A percentile compares a stretch with the other conserved stretches of the same genome.
Evolutionary conservation across 2,888 invertebrate genomes (phyloP).

Genomic region (Liposcelis brunnea): DNA sequence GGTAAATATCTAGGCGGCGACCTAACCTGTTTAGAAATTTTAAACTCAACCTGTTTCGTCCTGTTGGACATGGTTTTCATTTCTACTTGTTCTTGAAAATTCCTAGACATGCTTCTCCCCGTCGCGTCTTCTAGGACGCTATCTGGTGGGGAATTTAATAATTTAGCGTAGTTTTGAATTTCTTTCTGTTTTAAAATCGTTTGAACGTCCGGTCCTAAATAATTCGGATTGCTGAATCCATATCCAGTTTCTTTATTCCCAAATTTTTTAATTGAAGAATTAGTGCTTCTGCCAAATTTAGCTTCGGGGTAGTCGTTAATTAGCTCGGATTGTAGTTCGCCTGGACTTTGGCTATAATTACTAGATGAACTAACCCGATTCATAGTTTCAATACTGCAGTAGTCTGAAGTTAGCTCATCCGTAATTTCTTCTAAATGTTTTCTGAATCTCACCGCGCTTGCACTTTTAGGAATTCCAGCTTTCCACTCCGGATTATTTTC

Average conservation of each 20-base stretch:
- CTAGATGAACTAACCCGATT: conserved; percentile 35
- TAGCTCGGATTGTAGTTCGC: conserved; percentile 12
- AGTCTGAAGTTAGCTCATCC: conserved; percentile 49
- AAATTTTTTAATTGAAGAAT: no score
- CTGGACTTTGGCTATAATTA: conserved; percentile 24
- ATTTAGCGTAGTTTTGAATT: conserved; percentile 26
- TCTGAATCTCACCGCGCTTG: conserved; percentile 34
- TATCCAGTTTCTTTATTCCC: background rate
- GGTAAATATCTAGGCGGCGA: conserved; percentile 17
- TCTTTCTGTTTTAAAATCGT: conserved; percentile 17
- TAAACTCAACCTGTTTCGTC: conserved; percentile 2
- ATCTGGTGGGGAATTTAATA: conserved; percentile 42
- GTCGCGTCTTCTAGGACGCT: conserved; percentile 37
- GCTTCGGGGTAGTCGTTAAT: conserved; percentile 20
- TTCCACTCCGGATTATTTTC: conserved; percentile 14
- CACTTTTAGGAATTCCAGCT: conserved; percentile 32
- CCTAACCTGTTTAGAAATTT: background rate
- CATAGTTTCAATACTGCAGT: conserved; percentile 51
- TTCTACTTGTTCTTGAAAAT: conserved; percentile 18
- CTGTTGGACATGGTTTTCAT: conserved; percentile 19
- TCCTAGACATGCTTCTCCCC: conserved; percentile 23
- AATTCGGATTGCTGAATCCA: conserved; percentile 35
- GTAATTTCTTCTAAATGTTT: conserved; percentile 32
- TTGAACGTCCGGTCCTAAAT: conserved; percentile 46
- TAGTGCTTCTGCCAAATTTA: no score